These are phyloP conservation scores for Valencia hispanica DNA, from an alignment of 2,797 vertebrate genomes.

Conservation along the genomic window DNA sequence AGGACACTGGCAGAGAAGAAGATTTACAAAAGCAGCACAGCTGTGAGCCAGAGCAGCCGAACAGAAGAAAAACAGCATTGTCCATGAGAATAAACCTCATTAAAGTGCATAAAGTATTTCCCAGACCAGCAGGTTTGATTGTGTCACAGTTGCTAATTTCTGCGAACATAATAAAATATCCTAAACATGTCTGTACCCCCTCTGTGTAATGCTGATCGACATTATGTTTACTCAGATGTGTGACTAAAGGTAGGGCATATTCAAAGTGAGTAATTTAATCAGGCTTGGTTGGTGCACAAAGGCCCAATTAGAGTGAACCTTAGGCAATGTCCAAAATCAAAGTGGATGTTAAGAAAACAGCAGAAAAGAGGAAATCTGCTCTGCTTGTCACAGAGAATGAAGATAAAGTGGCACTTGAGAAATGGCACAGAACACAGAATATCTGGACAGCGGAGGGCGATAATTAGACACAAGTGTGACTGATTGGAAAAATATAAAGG, in stretches of 20 bases:
- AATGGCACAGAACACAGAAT: not conserved
- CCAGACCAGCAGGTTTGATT: not conserved
- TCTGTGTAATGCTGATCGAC: not conserved
- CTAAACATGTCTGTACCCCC: not conserved
- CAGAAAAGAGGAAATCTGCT: too few relatives aligned
- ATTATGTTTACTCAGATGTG: too few relatives aligned
- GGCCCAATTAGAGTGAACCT: not conserved
- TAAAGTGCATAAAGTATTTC: not conserved
- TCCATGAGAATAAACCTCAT: not conserved
- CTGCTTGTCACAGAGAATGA: not conserved
- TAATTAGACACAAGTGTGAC: slow-evolving; percentile 2
- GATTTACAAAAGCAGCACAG: not conserved
- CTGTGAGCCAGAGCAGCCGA: not conserved
- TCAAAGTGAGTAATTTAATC: not conserved
- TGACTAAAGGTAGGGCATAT: not conserved
- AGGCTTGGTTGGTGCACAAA: not conserved
- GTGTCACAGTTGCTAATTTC: not conserved
- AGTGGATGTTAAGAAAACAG: not conserved
- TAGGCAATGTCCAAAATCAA: not conserved
- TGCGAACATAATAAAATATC: not conserved
- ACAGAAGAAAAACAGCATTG: not conserved
- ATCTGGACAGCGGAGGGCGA: not conserved
- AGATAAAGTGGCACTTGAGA: not conserved
- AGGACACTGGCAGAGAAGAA: slow-evolving; percentile 2
- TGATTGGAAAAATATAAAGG: not conserved